phyloP scores from a whole-genome alignment of 2,888 invertebrate species.

The Tinea pellionella region DNA sequence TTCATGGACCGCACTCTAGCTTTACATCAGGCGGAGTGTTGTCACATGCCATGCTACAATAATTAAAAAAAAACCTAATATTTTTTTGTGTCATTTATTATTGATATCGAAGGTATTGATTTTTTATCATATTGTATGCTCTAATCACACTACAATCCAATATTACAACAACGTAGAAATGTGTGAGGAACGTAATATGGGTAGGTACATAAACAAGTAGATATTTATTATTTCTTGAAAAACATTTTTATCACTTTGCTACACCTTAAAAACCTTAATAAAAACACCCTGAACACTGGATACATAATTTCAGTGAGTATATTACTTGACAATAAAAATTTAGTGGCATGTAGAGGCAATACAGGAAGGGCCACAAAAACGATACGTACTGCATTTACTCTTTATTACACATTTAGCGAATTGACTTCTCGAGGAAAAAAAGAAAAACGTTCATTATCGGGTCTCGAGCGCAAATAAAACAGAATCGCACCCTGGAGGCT shows the following conservation, averaged over 20 bases:
- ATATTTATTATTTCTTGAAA: not conserved
- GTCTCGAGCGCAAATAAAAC: constrained; percentile 55
- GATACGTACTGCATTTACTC: constrained; percentile 23
- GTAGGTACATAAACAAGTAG: not conserved
- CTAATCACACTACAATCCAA: no score
- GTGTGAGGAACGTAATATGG: no score
- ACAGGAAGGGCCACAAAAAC: constrained; percentile 32
- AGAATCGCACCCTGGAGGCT: constrained; percentile 54
- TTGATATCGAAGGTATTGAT: no score
- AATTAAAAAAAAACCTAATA: no score
- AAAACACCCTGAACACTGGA: constrained; percentile 6
- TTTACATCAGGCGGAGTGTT: no score
- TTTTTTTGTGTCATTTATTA: no score
- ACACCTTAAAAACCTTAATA: constrained; percentile 8
- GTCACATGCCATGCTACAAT: no score
- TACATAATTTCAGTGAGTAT: constrained; percentile 7
- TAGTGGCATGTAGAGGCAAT: constrained; percentile 28
- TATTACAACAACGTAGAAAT: no score
- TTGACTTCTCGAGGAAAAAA: constrained; percentile 41
- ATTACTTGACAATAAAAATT: constrained; percentile 37
- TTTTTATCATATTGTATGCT: no score
- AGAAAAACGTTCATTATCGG: constrained; percentile 62
- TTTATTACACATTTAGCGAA: constrained; percentile 55
- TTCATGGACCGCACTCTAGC: no score
- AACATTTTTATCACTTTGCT: not conserved